Evolutionary conservation across 1,140 invertebrate species (phyloP).

Genomic region (Drosophila aff.): DNA sequence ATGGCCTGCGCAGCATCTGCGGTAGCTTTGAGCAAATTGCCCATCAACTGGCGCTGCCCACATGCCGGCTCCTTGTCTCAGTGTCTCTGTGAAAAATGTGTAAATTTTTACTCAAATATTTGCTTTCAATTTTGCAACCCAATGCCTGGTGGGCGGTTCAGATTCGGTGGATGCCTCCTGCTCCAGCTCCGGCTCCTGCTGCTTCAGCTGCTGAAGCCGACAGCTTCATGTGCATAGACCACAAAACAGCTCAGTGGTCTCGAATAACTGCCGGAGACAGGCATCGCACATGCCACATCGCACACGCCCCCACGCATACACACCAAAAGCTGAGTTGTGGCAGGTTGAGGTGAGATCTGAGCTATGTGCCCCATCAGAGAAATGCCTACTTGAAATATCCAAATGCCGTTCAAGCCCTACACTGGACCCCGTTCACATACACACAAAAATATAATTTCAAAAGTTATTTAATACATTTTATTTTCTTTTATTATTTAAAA

Average conservation of each 20-base stretch:
- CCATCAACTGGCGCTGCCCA: conserved; percentile 40
- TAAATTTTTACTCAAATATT: conserved; percentile 81
- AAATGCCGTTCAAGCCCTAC: background rate
- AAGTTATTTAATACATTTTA: background rate
- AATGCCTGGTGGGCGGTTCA: conserved; percentile 2
- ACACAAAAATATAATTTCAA: background rate
- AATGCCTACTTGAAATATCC: background rate
- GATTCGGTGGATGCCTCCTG: conserved; percentile 40
- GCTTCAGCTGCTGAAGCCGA: conserved; percentile 49
- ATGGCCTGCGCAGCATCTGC: conserved; percentile 40
- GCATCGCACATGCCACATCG: conserved; percentile 17
- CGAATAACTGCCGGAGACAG: conserved; percentile 73
- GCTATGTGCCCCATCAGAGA: conserved; percentile 15
- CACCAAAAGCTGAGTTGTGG: conserved; percentile 21
- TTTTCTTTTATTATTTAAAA: background rate
- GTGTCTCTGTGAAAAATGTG: conserved; percentile 59
- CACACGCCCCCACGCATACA: conserved; percentile 9
- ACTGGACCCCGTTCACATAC: background rate
- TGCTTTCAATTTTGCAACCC: conserved; percentile 75
- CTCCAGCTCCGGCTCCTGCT: background rate
- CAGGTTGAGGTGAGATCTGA: conserved; percentile 46
- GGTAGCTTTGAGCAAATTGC: conserved; percentile 68
- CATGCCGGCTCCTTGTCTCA: conserved; percentile 33
- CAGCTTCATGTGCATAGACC: conserved; percentile 74
- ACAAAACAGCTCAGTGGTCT: conserved; percentile 78